phyloP scores from a whole-genome alignment of 23 tunicate species.

The Diplosoma virens region DNA sequence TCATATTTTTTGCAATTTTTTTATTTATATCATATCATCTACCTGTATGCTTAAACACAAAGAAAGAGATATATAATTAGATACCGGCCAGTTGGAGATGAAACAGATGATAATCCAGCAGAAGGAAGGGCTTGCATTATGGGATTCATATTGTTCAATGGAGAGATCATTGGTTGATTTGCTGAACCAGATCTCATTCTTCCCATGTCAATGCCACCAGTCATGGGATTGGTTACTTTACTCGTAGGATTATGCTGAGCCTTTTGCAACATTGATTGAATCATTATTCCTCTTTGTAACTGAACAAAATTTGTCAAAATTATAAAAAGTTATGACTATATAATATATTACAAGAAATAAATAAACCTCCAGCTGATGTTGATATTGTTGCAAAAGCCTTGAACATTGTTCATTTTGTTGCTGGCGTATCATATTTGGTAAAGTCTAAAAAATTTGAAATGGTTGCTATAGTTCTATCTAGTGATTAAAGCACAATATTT shows the following conservation, averaged over 20 bases:
- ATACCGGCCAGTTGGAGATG: constrained; percentile 34
- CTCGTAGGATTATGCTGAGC: constrained; percentile 41
- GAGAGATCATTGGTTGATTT: constrained; percentile 51
- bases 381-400: constrained; percentile 25
- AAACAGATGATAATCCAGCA: not conserved
- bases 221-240: constrained; percentile 33
- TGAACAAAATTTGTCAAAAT: no score
- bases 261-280: constrained; percentile 77
- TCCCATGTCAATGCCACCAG: constrained; percentile 24
- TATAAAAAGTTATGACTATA: no score
- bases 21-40: no score
- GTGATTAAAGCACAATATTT: no score
- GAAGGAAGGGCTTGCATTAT: constrained; percentile 50
- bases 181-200: constrained; percentile 20
- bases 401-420: constrained; percentile 52
- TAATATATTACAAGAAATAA: no score
- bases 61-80: no score
- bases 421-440: constrained; percentile 36
- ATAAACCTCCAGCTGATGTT: constrained; percentile 84
- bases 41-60: no score
- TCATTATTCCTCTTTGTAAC: constrained; percentile 41
- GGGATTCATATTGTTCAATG: constrained; percentile 48
- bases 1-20: no score
- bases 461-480: no score
- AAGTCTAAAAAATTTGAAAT: not conserved